A percentile compares a stretch with the other conserved stretches of the same genome.
These are phyloP conservation scores for Lacerta agilis DNA, from an alignment of 2,797 vertebrate species.

Conservation along the genomic window DNA sequence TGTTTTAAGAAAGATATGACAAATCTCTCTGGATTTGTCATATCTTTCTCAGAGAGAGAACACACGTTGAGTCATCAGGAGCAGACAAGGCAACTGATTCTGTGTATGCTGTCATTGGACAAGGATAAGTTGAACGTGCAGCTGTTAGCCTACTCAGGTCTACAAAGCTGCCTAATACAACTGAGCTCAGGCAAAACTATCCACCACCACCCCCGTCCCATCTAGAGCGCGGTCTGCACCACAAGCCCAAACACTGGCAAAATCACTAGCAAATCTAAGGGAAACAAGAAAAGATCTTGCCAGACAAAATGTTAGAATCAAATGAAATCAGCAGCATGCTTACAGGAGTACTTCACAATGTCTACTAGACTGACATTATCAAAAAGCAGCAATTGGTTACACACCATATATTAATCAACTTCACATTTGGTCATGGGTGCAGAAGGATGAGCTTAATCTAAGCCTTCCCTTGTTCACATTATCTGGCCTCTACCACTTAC, in stretches of 20 bases:
- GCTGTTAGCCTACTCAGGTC: background rate
- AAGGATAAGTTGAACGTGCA: background rate
- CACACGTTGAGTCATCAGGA: background rate
- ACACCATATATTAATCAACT: background rate
- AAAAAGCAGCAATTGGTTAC: background rate
- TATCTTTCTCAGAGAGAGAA: background rate
- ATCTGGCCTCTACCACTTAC: background rate
- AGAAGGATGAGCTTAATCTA: background rate
- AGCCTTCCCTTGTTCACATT: background rate
- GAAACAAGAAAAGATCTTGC: background rate
- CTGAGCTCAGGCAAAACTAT: background rate
- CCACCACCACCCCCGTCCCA: background rate
- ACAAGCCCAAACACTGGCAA: background rate
- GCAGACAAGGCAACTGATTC: background rate
- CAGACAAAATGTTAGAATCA: background rate
- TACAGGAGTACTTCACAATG: background rate
- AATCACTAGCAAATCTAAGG: background rate
- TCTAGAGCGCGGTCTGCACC: background rate
- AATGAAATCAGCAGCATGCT: background rate
- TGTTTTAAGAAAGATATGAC: background rate
- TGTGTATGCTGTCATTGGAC: background rate
- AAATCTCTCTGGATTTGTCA: background rate
- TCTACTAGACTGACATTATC: background rate
- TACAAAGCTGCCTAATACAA: background rate
- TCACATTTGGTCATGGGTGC: background rate